phyloP scores from a whole-genome alignment of 2,888 invertebrate species.

The Teleiodes luculella region DNA sequence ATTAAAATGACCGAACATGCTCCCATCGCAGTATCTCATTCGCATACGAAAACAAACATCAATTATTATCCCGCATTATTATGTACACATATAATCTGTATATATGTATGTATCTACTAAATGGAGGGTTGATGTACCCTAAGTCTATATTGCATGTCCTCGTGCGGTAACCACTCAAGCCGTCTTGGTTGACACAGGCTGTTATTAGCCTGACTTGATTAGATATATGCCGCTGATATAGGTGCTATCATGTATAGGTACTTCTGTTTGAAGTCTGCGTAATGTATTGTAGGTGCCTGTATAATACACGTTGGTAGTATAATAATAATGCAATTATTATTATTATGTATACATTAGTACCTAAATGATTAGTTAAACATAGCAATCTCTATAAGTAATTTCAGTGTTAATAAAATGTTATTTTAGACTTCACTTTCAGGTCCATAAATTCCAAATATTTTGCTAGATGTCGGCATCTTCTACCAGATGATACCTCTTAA shows the following conservation, averaged over 20 bases:
- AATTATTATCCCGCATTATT: not conserved
- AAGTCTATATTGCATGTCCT: constrained; percentile 3
- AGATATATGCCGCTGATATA: constrained; percentile 1
- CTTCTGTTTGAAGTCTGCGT: not conserved
- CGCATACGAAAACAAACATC: constrained; percentile 2
- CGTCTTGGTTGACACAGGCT: constrained; percentile 16
- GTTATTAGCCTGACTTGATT: constrained; percentile 16
- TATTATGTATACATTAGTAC: too few relatives aligned
- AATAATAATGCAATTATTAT: too few relatives aligned
- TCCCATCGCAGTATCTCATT: not conserved
- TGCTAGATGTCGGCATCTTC: too few relatives aligned
- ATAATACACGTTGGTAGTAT: too few relatives aligned
- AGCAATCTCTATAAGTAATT: too few relatives aligned
- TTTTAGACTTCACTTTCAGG: too few relatives aligned
- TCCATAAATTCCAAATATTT: too few relatives aligned
- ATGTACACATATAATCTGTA: too few relatives aligned
- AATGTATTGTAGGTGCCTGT: not conserved
- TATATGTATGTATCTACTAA: not conserved
- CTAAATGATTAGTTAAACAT: too few relatives aligned
- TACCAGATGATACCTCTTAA: too few relatives aligned
- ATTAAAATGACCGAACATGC: not conserved
- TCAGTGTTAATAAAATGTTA: too few relatives aligned
- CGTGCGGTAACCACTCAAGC: constrained; percentile 14
- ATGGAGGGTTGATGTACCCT: not conserved
- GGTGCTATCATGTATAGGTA: constrained; percentile 16